A percentile compares a stretch with the other conserved stretches of the same genome.
phyloP scores from a whole-genome alignment of 1,140 invertebrate genomes.

The Listronotus oregonensis region DNA sequence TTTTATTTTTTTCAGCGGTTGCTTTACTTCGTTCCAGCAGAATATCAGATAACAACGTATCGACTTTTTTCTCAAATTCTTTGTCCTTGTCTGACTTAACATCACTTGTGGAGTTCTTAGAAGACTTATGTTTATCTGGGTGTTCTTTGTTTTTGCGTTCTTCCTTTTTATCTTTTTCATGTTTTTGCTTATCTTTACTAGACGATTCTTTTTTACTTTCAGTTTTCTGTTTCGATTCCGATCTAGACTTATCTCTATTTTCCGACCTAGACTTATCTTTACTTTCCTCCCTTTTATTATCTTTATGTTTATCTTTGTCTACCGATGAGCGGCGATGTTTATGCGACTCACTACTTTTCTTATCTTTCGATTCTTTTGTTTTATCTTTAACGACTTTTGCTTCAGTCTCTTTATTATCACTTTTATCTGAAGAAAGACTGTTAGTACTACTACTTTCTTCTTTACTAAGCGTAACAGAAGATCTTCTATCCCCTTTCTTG shows the following conservation, averaged over 20 bases:
- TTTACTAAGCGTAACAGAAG: slow-evolving; percentile 8
- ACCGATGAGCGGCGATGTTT: slow-evolving; percentile 1
- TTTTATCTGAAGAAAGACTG: slow-evolving; percentile 10
- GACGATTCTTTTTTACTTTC: too few species aligned
- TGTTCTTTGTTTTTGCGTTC: too few species aligned
- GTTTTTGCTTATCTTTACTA: too few species aligned
- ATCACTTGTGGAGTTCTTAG: slow-evolving; percentile 38
- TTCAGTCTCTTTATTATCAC: neutral
- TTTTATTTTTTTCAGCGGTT: too few species aligned
- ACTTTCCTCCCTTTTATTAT: slow-evolving; percentile 24
- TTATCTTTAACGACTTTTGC: neutral
- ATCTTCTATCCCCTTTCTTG: slow-evolving; percentile 33
- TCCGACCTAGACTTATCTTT: slow-evolving; percentile 7
- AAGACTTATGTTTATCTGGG: slow-evolving; percentile 1
- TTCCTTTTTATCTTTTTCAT: too few species aligned
- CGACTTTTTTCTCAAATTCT: slow-evolving; percentile 8
- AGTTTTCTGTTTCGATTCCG: slow-evolving; percentile 38
- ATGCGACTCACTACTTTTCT: slow-evolving; percentile 8
- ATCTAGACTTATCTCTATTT: slow-evolving; percentile 28
- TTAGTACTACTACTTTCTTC: slow-evolving; percentile 25
- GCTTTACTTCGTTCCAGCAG: too few species aligned
- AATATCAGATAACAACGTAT: neutral
- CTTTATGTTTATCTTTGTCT: slow-evolving; percentile 18
- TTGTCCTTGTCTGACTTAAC: slow-evolving; percentile 12
- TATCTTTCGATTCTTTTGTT: slow-evolving; percentile 18